Conservation (phyloP, 2,113 vertebrate genomes). For the Malurus melanocephalus region DNA sequence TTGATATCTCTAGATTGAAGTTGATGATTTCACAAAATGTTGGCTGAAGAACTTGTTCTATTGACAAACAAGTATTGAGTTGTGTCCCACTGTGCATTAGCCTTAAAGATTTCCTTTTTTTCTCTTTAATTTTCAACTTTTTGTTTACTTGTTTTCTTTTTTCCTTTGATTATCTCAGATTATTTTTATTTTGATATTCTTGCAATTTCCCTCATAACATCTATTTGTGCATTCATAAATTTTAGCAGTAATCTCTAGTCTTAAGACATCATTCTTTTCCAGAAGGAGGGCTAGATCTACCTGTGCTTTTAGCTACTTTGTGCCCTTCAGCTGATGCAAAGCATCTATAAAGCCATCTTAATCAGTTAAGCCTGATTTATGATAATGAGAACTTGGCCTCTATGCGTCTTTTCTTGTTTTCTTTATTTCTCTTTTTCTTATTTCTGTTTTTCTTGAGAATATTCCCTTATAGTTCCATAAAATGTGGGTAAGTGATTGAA, state of each 20-base stretch:
- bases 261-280: background rate
- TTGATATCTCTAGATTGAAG: background rate
- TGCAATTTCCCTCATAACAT: background rate
- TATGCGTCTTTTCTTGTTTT: background rate
- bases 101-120: background rate
- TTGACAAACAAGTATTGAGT: background rate
- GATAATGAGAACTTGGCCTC: background rate
- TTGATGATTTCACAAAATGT: background rate
- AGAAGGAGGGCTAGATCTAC: background rate
- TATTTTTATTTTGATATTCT: background rate
- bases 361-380: slow-evolving; percentile 7
- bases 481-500: background rate
- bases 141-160: background rate
- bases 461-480: background rate
- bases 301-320: background rate
- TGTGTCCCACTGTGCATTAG: background rate
- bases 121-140: background rate
- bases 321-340: background rate
- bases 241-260: background rate
- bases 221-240: background rate
- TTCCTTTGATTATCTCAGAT: background rate
- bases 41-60: background rate
- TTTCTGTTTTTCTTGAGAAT: background rate
- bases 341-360: background rate
- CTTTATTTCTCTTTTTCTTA: background rate